Evolutionary conservation across 2,888 invertebrate genomes (phyloP), one percentile per base, ranked within the genome.

Genomic region (Spodoptera littoralis): DNA sequence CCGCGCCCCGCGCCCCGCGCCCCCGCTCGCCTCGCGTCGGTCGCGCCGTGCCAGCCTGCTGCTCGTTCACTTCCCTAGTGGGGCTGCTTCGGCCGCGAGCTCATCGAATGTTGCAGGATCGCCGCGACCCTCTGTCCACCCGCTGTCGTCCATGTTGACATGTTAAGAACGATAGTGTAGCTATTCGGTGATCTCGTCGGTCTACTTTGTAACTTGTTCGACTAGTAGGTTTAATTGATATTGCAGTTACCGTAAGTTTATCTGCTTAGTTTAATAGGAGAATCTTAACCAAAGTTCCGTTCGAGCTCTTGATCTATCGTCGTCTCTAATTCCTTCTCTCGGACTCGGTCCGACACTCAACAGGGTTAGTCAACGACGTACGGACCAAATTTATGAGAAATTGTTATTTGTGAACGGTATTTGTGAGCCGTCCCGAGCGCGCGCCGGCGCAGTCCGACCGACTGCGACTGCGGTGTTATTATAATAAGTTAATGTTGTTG

Each of bases 211-310:
- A 70, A 78, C 73, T 80, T 73, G 72, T 80, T 82, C 70, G 68
- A 78, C 77, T 87, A 81, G 84, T 90, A 91, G 90, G 83, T 84
- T 86, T 91, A 88, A 89, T 89, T 83, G 83, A 87, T 89, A 86
- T 83, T 82, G 88, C 93, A 93, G 93, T 94, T 93, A 93, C 93
- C 93, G 90, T 93, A 93, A 92, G 89, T 90, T 91, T 91, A 91
- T 89, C 84, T 88, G 88, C 82, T 88, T 92, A 92, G 92, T 90
- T 86, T 90, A 88, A 89, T 92, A 94, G 91, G 88, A 89, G 85
- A 92, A 91, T 90, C 86, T 90, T 91, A 90, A 92, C 92, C 93
- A 92, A 93, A 93, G 92, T 89, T 88, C 89, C 88, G 88, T 88
- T 88, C 80, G 87, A 86, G 84, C 81, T 88, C 85, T 36, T 84